Conservation (phyloP, 1,140 invertebrate genomes). For the Achroia grisella region DNA sequence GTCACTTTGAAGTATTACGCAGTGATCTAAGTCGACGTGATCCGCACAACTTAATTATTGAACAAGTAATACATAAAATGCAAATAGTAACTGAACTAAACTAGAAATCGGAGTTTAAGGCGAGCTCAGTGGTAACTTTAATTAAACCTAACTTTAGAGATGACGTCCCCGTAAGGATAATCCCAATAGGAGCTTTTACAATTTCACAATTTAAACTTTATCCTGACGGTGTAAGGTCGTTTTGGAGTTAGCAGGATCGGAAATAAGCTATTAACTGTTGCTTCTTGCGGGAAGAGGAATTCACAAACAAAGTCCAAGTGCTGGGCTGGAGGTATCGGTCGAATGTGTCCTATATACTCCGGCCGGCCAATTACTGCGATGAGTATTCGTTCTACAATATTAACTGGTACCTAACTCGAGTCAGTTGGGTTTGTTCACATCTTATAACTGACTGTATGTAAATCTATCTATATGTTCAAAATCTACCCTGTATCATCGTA, state of each 20-base stretch:
- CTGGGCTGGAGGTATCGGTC: too few species aligned
- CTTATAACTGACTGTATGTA: too few species aligned
- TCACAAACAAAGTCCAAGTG: slow-evolving; percentile 17
- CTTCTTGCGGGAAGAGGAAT: slow-evolving; percentile 24
- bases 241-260: slow-evolving; percentile 1
- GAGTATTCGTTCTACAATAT: too few species aligned
- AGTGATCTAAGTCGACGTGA: too few species aligned
- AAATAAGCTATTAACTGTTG: slow-evolving; percentile 29
- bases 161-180: slow-evolving; percentile 52
- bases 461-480: too few species aligned
- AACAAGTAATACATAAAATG: slow-evolving; percentile 34
- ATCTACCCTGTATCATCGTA: too few species aligned
- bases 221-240: slow-evolving; percentile 4
- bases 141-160: slow-evolving; percentile 60
- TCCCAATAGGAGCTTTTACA: slow-evolving; percentile 12
- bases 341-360: too few species aligned
- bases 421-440: too few species aligned
- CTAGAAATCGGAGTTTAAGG: slow-evolving; percentile 44
- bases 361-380: too few species aligned
- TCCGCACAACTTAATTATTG: too few species aligned
- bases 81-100: slow-evolving; percentile 50
- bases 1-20: too few species aligned
- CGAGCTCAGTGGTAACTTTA: slow-evolving; percentile 45
- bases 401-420: too few species aligned
- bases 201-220: slow-evolving; percentile 15